Evolutionary conservation across 2,113 vertebrate genomes (phyloP).

Genomic region (Macaca nemestrina): DNA sequence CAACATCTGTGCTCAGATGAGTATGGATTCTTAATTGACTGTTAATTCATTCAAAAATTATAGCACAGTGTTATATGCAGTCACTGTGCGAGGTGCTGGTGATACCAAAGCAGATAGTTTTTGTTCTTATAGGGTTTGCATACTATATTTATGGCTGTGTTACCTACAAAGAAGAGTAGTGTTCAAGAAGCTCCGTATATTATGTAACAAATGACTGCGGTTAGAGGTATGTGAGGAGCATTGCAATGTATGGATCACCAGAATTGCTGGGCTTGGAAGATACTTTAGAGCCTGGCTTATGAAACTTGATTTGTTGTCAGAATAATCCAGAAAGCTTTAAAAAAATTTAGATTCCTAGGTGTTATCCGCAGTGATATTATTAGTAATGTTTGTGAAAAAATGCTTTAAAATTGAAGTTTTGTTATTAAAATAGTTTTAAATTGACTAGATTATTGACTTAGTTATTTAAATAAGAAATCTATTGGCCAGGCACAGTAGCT

Average conservation of each 20-base stretch:
- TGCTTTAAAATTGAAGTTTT: constrained; percentile 44
- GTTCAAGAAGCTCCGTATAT: background rate
- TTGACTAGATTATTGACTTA: background rate
- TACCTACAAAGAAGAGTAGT: background rate
- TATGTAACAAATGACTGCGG: background rate
- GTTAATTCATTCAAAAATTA: background rate
- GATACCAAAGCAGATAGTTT: background rate
- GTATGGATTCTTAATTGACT: background rate
- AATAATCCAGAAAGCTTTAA: background rate
- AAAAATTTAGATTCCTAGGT: background rate
- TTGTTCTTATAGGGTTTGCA: background rate
- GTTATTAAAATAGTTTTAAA: constrained; percentile 12
- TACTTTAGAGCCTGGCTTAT: background rate
- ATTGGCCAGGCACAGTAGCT: no score
- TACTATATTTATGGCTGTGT: background rate
- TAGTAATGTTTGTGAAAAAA: constrained; percentile 18
- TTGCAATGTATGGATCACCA: background rate
- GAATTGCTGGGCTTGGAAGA: background rate
- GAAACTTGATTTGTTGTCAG: background rate
- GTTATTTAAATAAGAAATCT: constrained; percentile 4
- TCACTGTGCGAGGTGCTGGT: background rate
- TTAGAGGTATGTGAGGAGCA: background rate
- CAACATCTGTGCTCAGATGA: background rate
- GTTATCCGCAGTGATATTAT: background rate
- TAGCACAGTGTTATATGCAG: background rate